phyloP scores from a whole-genome alignment of 2,113 vertebrate species.

The Eubucco bourcierii region DNA sequence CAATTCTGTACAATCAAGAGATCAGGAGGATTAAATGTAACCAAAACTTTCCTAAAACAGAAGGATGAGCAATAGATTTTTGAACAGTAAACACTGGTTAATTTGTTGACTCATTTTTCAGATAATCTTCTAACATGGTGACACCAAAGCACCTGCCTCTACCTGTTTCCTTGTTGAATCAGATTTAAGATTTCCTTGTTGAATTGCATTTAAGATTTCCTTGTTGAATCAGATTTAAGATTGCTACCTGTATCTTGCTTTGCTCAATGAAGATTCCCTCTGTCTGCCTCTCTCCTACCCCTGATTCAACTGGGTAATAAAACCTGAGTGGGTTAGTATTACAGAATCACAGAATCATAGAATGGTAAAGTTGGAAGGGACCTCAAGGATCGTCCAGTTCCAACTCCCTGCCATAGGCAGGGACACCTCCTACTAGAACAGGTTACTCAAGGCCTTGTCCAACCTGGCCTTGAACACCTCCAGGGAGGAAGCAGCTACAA shows the following conservation, averaged over 20 bases:
- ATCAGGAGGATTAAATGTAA: conserved; percentile 19
- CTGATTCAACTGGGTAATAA: not conserved
- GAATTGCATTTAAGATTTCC: not conserved
- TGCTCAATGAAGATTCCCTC: not conserved
- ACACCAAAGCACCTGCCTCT: not conserved
- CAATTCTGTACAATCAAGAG: conserved; percentile 33
- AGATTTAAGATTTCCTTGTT: not conserved
- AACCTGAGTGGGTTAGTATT: not conserved
- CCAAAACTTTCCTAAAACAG: conserved; percentile 20
- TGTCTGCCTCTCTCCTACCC: not conserved
- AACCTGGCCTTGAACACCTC: no score
- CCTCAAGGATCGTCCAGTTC: no score
- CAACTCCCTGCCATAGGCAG: no score
- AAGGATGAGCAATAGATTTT: not conserved
- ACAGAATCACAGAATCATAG: no score
- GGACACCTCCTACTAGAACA: no score
- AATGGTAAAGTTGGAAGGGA: no score
- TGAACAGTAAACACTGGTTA: not conserved
- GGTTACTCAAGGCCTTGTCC: no score
- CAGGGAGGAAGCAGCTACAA: no score
- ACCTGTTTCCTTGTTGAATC: not conserved
- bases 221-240: not conserved
- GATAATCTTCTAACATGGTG: not conserved
- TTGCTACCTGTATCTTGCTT: not conserved
- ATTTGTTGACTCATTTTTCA: conserved; percentile 14